A percentile compares a stretch with the other conserved stretches of the same genome.
Evolutionary conservation across 2,888 invertebrate genomes (phyloP).

Genomic region (Melinopterus prodromus): DNA sequence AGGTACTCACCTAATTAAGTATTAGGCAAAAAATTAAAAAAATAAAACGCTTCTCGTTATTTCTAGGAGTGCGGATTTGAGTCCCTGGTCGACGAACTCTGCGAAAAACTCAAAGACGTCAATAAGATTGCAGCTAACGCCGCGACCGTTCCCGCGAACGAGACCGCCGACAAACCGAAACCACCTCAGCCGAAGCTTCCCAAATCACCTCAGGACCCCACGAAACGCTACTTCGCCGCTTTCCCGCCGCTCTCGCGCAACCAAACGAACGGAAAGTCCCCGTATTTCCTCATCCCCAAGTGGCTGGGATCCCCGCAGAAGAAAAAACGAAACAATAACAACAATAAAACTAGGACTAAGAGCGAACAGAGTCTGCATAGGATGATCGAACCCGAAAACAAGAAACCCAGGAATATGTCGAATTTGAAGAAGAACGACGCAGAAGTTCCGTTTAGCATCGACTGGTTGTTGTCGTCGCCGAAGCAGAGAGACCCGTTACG

Average conservation of each 20-base stretch:
- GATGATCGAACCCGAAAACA: conserved; percentile 8
- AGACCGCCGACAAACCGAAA: conserved; percentile 61
- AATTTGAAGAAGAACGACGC: neutral
- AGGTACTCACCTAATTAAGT: no score
- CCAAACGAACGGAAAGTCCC: conserved; percentile 42
- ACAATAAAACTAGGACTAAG: conserved; percentile 27
- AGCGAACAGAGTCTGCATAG: conserved; percentile 26
- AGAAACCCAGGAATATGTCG: conserved; percentile 20
- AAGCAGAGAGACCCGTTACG: neutral
- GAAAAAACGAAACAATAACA: conserved; percentile 41
- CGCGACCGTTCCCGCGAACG: conserved; percentile 30
- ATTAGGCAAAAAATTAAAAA: neutral
- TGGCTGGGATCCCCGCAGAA: conserved; percentile 53
- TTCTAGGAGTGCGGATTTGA: conserved; percentile 82
- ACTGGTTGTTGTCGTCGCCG: conserved; percentile 9
- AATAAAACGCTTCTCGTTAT: neutral
- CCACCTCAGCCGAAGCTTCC: conserved; percentile 49
- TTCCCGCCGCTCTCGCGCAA: conserved; percentile 63
- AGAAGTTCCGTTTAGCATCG: neutral
- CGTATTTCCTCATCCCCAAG: conserved; percentile 52
- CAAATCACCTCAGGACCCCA: conserved; percentile 70
- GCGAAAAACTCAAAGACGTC: conserved; percentile 78
- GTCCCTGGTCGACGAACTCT: conserved; percentile 84
- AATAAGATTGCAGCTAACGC: conserved; percentile 55
- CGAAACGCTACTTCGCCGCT: conserved; percentile 79